Conservation (phyloP, 2,797 vertebrate genomes). For the Mormyrops attenuatus region DNA sequence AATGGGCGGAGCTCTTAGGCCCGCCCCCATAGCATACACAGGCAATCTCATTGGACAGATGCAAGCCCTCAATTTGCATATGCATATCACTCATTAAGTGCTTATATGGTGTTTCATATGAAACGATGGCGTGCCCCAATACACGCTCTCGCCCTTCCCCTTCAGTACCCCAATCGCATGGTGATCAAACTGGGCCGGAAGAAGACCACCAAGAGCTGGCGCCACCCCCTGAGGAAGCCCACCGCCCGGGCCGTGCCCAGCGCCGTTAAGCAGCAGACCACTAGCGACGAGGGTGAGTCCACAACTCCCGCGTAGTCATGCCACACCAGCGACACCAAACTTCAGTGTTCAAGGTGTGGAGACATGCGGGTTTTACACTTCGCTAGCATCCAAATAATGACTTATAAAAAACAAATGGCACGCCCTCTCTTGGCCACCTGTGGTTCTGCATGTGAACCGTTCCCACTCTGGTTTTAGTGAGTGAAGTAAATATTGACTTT, state of each 20-base stretch:
- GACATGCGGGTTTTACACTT: not conserved
- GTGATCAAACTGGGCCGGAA: slow-evolving; percentile 50
- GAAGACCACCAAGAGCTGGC: slow-evolving; percentile 83
- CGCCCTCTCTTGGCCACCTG: not conserved
- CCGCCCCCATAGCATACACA: not conserved
- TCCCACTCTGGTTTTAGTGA: not conserved
- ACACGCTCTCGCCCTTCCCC: slow-evolving; percentile 14
- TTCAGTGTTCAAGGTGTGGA: not conserved
- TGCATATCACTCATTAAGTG: not conserved
- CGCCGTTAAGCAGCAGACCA: slow-evolving; percentile 79
- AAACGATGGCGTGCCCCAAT: not conserved
- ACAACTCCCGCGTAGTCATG: not conserved
- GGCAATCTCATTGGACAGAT: not conserved
- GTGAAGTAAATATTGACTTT: slow-evolving; percentile 12
- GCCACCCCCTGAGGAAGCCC: slow-evolving; percentile 84
- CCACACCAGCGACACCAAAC: not conserved
- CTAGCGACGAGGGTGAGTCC: slow-evolving; percentile 79
- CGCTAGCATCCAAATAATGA: not conserved
- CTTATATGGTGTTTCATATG: not conserved
- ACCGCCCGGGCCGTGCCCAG: slow-evolving; percentile 82
- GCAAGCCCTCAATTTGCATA: not conserved
- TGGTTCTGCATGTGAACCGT: not conserved
- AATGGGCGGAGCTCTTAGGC: not conserved
- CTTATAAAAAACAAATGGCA: not conserved
- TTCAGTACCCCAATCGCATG: slow-evolving; percentile 54